Conservation (phyloP, 1,140 invertebrate species). For the Gonatopus flavifemur region DNA sequence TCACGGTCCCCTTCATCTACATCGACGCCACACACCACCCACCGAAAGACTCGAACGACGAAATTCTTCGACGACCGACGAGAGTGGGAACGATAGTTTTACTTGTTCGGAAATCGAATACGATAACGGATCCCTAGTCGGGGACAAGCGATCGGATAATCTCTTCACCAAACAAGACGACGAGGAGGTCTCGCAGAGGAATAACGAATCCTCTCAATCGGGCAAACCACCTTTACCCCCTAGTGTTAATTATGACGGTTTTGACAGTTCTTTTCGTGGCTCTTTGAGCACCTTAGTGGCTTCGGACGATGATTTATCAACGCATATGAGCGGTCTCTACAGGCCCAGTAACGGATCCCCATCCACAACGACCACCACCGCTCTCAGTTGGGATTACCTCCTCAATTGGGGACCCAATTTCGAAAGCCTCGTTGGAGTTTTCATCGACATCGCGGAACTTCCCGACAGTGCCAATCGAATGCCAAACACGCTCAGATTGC, state of each 20-base stretch:
- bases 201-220: constrained; percentile 50
- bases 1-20: constrained; percentile 63
- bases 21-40: constrained; percentile 66
- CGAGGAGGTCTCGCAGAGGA: constrained; percentile 56
- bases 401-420: constrained; percentile 96
- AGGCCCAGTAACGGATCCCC: constrained; percentile 74
- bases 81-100: constrained; percentile 95
- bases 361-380: constrained; percentile 57
- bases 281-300: constrained; percentile 90
- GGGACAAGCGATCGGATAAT: constrained; percentile 71
- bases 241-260: constrained; percentile 80
- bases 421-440: constrained; percentile 91
- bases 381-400: constrained; percentile 89
- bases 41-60: constrained; percentile 66
- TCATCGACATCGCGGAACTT: constrained; percentile 93
- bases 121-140: constrained; percentile 82
- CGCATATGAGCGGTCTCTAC: constrained; percentile 73
- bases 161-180: constrained; percentile 73
- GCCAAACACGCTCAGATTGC: constrained; percentile 66
- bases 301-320: constrained; percentile 85
- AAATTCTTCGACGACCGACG: constrained; percentile 86
- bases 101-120: constrained; percentile 98
- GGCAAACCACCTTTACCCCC: constrained; percentile 67
- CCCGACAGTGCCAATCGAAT: constrained; percentile 76
- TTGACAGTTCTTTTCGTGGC: constrained; percentile 90